phyloP scores from a whole-genome alignment of 2,888 invertebrate genomes.

The Pyralis farinalis region DNA sequence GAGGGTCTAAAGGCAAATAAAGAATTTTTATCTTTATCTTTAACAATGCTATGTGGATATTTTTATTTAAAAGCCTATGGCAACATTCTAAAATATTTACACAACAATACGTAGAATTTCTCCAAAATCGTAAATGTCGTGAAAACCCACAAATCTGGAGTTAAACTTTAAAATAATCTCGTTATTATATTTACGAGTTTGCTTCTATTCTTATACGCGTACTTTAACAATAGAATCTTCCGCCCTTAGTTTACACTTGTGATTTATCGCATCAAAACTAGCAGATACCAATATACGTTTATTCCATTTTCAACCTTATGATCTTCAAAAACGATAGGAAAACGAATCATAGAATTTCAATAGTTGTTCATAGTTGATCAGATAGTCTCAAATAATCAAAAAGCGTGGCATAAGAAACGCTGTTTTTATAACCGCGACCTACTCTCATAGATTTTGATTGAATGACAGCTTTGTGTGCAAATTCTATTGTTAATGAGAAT shows the following conservation, averaged over 20 bases:
- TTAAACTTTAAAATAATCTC: conserved; percentile 3
- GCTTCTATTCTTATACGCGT: neutral
- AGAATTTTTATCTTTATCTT: no score
- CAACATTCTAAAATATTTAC: no score
- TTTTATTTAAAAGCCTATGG: no score
- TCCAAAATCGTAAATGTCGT: conserved; percentile 6
- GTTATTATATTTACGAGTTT: conserved; percentile 6
- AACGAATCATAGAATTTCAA: no score
- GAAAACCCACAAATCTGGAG: conserved; percentile 6
- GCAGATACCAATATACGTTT: no score
- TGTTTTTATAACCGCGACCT: neutral
- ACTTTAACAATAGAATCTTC: neutral
- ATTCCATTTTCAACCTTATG: no score
- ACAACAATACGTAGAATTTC: conserved; percentile 1
- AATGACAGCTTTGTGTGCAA: neutral
- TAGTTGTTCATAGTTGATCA: no score
- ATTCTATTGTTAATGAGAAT: no score
- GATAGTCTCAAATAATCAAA: neutral
- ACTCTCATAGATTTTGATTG: neutral
- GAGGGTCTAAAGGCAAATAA: no score
- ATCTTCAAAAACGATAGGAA: no score
- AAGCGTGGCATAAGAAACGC: neutral
- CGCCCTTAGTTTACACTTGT: neutral
- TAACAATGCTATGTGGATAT: no score
- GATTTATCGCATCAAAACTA: neutral